Conservation (phyloP, 2,888 invertebrate genomes). For the Oxycera nigricornis region DNA sequence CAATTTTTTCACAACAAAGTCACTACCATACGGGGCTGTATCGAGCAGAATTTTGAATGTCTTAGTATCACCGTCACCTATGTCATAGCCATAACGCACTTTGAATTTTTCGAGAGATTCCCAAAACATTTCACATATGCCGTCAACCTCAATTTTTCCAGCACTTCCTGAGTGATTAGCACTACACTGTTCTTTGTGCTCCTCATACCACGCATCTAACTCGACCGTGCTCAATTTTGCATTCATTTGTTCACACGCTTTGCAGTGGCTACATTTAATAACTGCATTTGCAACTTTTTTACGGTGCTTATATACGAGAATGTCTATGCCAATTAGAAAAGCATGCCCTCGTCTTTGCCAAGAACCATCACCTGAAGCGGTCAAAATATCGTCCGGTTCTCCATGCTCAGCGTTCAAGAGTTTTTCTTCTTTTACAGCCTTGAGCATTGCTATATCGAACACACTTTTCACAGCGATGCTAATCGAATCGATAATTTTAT, state of each 20-base stretch:
- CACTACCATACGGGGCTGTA: neutral
- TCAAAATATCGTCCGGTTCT: neutral
- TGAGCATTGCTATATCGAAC: neutral
- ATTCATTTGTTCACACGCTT: neutral
- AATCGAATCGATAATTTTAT: too few species aligned
- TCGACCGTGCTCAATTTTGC: neutral
- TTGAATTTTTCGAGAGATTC: constrained; percentile 14
- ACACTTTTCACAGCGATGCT: constrained; percentile 7
- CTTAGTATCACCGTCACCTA: constrained; percentile 1
- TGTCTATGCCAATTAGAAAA: neutral
- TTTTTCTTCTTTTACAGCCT: constrained; percentile 33
- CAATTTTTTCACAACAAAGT: constrained; percentile 29
- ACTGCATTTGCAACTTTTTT: neutral
- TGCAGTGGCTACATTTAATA: constrained; percentile 8
- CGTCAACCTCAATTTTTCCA: constrained; percentile 30
- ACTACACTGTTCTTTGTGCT: neutral
- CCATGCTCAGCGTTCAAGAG: neutral
- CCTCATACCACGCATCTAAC: constrained; percentile 1
- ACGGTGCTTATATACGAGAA: neutral
- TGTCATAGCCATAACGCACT: constrained; percentile 14
- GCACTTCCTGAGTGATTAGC: constrained; percentile 29
- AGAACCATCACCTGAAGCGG: constrained; percentile 32
- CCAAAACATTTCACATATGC: constrained; percentile 32
- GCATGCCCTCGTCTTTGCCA: constrained; percentile 24
- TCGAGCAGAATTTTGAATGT: constrained; percentile 23